Conservation (phyloP, 2,797 vertebrate genomes). For the Mastacembelus armatus region DNA sequence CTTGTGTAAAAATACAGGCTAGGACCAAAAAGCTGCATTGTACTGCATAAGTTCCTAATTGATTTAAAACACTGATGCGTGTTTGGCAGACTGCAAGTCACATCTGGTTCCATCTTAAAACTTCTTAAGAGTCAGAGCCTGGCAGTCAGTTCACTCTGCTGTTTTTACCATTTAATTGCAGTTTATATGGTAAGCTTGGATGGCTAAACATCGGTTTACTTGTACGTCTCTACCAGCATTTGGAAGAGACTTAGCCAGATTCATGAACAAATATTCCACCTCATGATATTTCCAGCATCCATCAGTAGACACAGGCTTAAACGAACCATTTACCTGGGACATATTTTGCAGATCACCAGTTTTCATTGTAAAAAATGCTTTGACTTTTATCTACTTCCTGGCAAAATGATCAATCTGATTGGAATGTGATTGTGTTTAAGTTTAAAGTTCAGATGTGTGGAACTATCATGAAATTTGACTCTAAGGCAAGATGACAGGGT, state of each 20-base stretch:
- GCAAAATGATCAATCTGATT: slow-evolving; percentile 12
- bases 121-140: slow-evolving; percentile 24
- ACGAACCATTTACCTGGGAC: slow-evolving; percentile 11
- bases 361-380: slow-evolving; percentile 20
- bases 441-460: too few relatives aligned
- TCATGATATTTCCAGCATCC: slow-evolving; percentile 33
- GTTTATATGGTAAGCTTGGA: slow-evolving; percentile 7
- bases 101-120: slow-evolving; percentile 54
- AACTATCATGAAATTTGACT: too few relatives aligned
- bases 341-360: slow-evolving; percentile 22
- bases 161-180: slow-evolving; percentile 29
- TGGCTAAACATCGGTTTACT: slow-evolving; percentile 20
- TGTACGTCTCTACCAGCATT: slow-evolving; percentile 12
- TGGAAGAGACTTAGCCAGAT: slow-evolving; percentile 1
- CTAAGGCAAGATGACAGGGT: too few relatives aligned
- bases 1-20: too few relatives aligned
- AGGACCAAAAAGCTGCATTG: neutral
- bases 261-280: slow-evolving; percentile 42
- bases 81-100: slow-evolving; percentile 34
- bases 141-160: slow-evolving; percentile 20
- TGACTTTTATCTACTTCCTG: slow-evolving; percentile 26
- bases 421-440: slow-evolving; percentile 14
- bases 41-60: slow-evolving; percentile 19
- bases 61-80: slow-evolving; percentile 36
- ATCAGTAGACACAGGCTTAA: slow-evolving; percentile 23